Evolutionary conservation across 2,113 vertebrate species (phyloP).

Genomic region (Nerophis lumbriciformis): DNA sequence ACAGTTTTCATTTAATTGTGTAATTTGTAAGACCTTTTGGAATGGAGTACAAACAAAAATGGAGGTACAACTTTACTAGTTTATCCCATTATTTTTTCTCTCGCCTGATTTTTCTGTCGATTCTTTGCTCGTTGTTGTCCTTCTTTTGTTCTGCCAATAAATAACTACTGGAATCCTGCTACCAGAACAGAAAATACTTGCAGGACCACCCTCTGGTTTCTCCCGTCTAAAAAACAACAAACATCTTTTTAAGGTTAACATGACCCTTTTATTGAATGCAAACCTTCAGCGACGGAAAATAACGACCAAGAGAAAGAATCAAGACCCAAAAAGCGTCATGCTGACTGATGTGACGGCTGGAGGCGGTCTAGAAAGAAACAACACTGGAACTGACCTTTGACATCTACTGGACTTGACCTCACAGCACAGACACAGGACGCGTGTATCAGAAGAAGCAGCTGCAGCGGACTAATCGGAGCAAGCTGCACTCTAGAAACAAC

Average conservation of each 20-base stretch:
- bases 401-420: slow-evolving; percentile 54
- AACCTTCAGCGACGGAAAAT: slow-evolving; percentile 55
- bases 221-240: slow-evolving; percentile 52
- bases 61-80: no score
- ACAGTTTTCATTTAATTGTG: no score
- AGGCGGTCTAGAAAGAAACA: slow-evolving; percentile 52
- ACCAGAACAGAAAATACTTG: no score
- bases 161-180: no score
- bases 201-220: no score
- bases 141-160: no score
- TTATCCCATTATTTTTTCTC: no score
- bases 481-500: slow-evolving; percentile 61
- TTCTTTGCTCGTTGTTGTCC: no score
- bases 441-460: slow-evolving; percentile 49
- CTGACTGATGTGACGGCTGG: slow-evolving; percentile 52
- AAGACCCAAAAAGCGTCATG: slow-evolving; percentile 59
- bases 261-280: slow-evolving; percentile 58
- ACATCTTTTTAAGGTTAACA: slow-evolving; percentile 55
- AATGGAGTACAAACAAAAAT: no score
- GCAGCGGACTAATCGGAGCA: slow-evolving; percentile 34
- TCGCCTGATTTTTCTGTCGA: no score
- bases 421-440: slow-evolving; percentile 64
- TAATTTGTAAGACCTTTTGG: no score
- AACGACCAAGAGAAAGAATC: slow-evolving; percentile 55
- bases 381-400: slow-evolving; percentile 50